Evolutionary conservation across 1,140 invertebrate species (phyloP).

Genomic region (Cydia splendana): DNA sequence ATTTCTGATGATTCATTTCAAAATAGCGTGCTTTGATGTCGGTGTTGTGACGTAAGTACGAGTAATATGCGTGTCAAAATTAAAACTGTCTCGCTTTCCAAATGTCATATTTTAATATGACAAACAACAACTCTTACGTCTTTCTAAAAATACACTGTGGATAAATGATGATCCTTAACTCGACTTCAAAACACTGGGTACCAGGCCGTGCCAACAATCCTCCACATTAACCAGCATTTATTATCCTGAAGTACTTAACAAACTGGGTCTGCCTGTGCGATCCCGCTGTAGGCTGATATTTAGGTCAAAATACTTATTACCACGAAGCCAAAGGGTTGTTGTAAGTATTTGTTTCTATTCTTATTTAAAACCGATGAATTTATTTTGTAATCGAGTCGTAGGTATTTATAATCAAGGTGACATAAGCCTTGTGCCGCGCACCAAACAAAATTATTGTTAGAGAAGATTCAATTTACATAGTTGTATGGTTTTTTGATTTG

Average conservation of each 20-base stretch:
- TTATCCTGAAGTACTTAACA: neutral
- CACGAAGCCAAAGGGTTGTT: no score
- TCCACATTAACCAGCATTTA: neutral
- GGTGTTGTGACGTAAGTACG: neutral
- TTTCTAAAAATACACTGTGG: neutral
- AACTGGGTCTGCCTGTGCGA: neutral
- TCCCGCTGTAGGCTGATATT: neutral
- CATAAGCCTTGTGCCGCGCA: no score
- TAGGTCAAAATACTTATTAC: neutral
- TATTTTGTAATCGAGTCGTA: no score
- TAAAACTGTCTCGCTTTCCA: neutral
- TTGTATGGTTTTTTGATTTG: no score
- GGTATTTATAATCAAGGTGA: no score
- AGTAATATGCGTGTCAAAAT: neutral
- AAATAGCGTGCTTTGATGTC: neutral
- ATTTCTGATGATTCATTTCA: no score
- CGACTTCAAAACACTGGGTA: neutral
- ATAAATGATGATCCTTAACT: neutral
- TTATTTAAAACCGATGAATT: no score
- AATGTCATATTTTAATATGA: neutral
- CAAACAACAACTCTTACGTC: neutral
- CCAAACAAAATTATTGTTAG: no score
- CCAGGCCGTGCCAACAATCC: conserved; percentile 20
- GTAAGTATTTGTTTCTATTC: neutral
- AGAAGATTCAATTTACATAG: no score